Evolutionary conservation across 2,113 vertebrate genomes (phyloP), one percentile per base, ranked within the genome.

Genomic region (Phyllostomus discolor): DNA sequence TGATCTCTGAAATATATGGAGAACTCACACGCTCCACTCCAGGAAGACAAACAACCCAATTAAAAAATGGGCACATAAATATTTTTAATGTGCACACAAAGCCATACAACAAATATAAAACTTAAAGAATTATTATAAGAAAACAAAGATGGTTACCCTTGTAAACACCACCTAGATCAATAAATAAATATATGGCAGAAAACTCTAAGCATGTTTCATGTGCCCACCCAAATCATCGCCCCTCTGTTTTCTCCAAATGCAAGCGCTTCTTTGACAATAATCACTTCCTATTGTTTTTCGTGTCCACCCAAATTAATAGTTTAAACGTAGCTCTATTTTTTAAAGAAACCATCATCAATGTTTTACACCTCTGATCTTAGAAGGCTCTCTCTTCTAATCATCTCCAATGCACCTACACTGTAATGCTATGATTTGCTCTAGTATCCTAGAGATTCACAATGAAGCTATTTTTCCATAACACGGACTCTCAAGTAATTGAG

Each of bases 201-300:
- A 59, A 0, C 4, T 70, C 66, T 35, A 64, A 70, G 33, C 48
- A n/a, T 62, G 4, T 35, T 62, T 41, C 9, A 6, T 17, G 5
- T 20, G 7, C 2, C 15, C 4, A 6, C 41, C 10, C 17, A 4
- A 4, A 2, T 3, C 10, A 26, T 2, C 52, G 3, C 2, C 0
- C 1, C 2, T 20, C 12, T 6, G 0, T 0, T 92, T 15, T 17
- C 19, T 46, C n/a, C 10, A 76, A 50, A 75, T 43, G n/a, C 14
- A 90, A 67, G 75, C 1, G 26, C 1, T 48, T 8, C 1, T 22
- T 48, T n/a, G 12, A 54, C 5, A 14, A 14, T 20, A 41, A 54
- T 85, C 31, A 52, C 33, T 31, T 73, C 19, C 8, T 73, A 38
- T 22, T 15, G 1, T 20, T 76, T 89, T 50, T 57, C n/a, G 28